Evolutionary conservation across 2,888 invertebrate genomes (phyloP).

Genomic region (Eupithecia pulchellata): DNA sequence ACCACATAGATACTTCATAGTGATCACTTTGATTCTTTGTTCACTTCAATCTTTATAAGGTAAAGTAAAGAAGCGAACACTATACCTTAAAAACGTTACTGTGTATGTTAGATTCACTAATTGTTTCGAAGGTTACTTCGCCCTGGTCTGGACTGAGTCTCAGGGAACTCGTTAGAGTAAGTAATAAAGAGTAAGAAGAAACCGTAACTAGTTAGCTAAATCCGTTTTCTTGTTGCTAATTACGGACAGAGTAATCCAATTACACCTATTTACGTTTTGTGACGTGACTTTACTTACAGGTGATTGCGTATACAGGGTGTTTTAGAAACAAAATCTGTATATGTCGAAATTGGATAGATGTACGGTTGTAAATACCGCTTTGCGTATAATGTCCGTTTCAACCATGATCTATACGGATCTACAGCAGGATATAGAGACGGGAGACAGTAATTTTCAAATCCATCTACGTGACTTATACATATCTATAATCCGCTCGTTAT

Average conservation of each 20-base stretch:
- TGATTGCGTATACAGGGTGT: not conserved
- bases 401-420: no score
- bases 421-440: no score
- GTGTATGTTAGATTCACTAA: not conserved
- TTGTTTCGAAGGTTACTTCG: slow-evolving; percentile 8
- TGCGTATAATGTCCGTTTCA: no score
- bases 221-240: slow-evolving; percentile 29
- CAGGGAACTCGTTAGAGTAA: slow-evolving; percentile 11
- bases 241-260: slow-evolving; percentile 26
- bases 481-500: no score
- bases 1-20: no score
- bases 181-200: slow-evolving; percentile 21
- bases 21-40: no score
- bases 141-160: not conserved
- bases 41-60: no score
- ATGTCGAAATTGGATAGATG: not conserved
- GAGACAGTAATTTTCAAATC: no score
- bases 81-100: no score
- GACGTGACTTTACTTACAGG: not conserved
- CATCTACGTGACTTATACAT: no score
- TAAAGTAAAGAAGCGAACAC: no score
- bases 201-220: slow-evolving; percentile 25
- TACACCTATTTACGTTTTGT: slow-evolving; percentile 16
- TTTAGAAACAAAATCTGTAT: not conserved
- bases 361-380: no score